Evolutionary conservation across 1,140 invertebrate species (phyloP), one percentile per base, ranked within the genome.

Genomic region (Dendroctonus ponderosae): DNA sequence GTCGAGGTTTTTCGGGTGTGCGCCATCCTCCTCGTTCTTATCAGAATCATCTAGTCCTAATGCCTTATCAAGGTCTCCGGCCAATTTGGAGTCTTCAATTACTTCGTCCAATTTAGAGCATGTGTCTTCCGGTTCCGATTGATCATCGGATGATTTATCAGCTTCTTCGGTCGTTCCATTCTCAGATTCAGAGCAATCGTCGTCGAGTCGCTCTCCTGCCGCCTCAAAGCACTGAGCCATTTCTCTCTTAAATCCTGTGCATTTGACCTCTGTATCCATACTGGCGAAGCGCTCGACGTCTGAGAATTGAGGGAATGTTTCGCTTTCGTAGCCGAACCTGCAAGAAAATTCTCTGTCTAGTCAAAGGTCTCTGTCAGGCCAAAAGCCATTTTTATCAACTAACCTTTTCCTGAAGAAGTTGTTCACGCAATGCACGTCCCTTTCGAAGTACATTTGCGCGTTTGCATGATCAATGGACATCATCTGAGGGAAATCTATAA

Each of bases 401-500:
- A 40, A 61, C 60, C 93, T 85, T 79, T 89, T 89, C 74, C 88
- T 90, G 79, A 99, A 99, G 80, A 98, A 98, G 58, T 92, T 89
- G 66, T 89, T 83, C 9, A 99, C 84, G 79, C 97, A 98, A 50
- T 87, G 87, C 0, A 99, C 96, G 85, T 99, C 97, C 73, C 97
- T 85, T 63, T 99, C 87, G 80, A 99, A 99, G 81, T 92, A 77
- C 71, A 89, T 87, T 85, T 97, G 85, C 41, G 96, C 97, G 82
- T 99, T 97, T 14, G 82, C 77, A 82, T 99, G 97, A 51, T 88
- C 88, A 0, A 90, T 97, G 6, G 96, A 98, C 48, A 99, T 86
- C 97, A 99, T 99, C 83, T 99, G 97, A 3, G 98, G 97, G 80
- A 99, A 99, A 84, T 99, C 98, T 76, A 99, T 99, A 60, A 99